Evolutionary conservation across 2,888 invertebrate species (phyloP).

Genomic region (Lochmaea capreae): DNA sequence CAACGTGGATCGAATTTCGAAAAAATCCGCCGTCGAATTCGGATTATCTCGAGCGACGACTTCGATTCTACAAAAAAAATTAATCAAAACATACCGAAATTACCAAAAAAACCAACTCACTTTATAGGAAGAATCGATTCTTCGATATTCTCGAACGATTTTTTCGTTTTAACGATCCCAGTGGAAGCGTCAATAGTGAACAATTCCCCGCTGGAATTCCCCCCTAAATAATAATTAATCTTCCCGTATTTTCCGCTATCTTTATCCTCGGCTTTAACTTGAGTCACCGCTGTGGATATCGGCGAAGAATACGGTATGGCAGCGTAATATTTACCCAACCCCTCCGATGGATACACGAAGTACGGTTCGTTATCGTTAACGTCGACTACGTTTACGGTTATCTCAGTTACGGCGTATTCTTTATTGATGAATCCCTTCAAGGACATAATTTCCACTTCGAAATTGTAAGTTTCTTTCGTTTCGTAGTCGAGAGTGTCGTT

Average conservation of each 20-base stretch:
- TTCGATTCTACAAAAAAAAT: slow-evolving; percentile 68
- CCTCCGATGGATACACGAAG: slow-evolving; percentile 76
- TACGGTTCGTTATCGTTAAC: slow-evolving; percentile 90
- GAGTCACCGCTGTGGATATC: slow-evolving; percentile 80
- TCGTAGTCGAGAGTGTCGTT: slow-evolving; percentile 85
- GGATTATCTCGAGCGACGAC: slow-evolving; percentile 83
- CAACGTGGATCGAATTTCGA: slow-evolving; percentile 71
- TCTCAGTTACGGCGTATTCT: slow-evolving; percentile 77
- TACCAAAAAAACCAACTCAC: neutral
- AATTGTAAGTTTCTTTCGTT: slow-evolving; percentile 75
- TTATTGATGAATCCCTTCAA: slow-evolving; percentile 85
- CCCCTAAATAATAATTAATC: slow-evolving; percentile 73
- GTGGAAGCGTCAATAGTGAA: slow-evolving; percentile 80
- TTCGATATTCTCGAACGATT: slow-evolving; percentile 77
- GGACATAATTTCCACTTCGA: slow-evolving; percentile 83
- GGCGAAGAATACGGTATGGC: slow-evolving; percentile 81
- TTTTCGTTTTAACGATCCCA: slow-evolving; percentile 81
- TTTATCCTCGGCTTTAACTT: slow-evolving; percentile 86
- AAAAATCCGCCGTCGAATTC: slow-evolving; percentile 71
- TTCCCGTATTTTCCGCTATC: slow-evolving; percentile 88
- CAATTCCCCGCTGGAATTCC: slow-evolving; percentile 69
- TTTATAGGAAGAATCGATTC: slow-evolving; percentile 74
- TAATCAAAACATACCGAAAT: no score
- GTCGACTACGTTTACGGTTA: slow-evolving; percentile 86
- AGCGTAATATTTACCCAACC: slow-evolving; percentile 79